phyloP scores from a whole-genome alignment of 2,113 vertebrate species.

The Dipodomys merriami region DNA sequence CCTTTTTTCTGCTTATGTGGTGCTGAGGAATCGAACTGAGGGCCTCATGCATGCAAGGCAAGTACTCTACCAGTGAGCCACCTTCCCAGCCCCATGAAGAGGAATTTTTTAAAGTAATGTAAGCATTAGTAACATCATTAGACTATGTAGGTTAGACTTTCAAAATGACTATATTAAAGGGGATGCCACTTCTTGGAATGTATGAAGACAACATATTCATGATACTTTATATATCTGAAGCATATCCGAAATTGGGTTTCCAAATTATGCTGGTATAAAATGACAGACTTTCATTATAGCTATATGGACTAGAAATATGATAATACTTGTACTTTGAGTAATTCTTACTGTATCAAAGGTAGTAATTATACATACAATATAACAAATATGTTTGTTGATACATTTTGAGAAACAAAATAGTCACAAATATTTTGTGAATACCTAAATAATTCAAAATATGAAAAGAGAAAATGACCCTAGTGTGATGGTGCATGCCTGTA shows the following conservation, averaged over 20 bases:
- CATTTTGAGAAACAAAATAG: conserved; percentile 61
- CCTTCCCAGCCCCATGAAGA: too few species aligned
- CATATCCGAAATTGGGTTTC: conserved; percentile 33
- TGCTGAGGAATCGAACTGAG: too few species aligned
- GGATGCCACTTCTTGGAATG: neutral
- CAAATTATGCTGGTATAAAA: conserved; percentile 54
- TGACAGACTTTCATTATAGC: conserved; percentile 20
- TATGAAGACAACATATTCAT: conserved; percentile 50
- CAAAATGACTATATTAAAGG: conserved; percentile 47
- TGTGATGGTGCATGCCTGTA: too few species aligned
- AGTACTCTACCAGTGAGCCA: too few species aligned
- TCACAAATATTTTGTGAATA: conserved; percentile 47
- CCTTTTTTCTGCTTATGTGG: too few species aligned
- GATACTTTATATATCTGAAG: conserved; percentile 37
- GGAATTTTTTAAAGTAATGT: conserved; percentile 27
- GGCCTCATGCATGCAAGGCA: too few species aligned
- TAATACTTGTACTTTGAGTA: conserved; percentile 30
- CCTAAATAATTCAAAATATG: conserved; percentile 41
- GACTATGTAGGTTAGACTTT: conserved; percentile 29
- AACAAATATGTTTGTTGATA: conserved; percentile 30
- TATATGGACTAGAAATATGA: conserved; percentile 36
- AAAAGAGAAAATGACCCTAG: conserved; percentile 42
- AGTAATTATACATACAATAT: conserved; percentile 57
- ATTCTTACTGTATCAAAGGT: conserved; percentile 41
- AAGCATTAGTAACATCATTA: conserved; percentile 35